A percentile compares a stretch with the other conserved stretches of the same genome.
These are phyloP conservation scores for Alethe castanea DNA, from an alignment of 2,113 vertebrate species.

Conservation along the genomic window DNA sequence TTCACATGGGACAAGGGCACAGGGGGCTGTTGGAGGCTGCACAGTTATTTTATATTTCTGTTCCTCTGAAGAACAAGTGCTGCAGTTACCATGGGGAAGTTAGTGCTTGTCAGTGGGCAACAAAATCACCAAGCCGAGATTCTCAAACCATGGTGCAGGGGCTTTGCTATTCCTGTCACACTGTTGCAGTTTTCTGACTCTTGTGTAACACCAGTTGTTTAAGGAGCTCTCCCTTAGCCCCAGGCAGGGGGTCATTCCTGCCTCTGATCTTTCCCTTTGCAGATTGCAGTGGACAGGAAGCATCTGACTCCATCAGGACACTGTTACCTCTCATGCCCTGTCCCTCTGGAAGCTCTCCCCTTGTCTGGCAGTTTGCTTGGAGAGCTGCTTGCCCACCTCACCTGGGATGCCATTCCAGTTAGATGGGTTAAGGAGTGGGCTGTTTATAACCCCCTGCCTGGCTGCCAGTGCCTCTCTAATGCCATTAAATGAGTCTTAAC, in stretches of 20 bases:
- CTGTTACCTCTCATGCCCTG: background rate
- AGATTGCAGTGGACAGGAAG: fast-evolving
- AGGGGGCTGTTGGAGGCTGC: background rate
- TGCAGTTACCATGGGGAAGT: slow-evolving; percentile 50
- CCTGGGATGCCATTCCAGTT: background rate
- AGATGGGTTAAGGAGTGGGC: background rate
- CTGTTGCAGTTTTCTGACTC: background rate
- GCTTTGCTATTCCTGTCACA: background rate
- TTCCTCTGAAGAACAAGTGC: background rate
- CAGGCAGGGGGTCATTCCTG: background rate
- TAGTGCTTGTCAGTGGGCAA: background rate
- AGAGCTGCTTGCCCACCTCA: background rate
- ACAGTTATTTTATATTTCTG: background rate
- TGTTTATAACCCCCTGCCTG: slow-evolving; percentile 25
- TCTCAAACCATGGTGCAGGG: background rate
- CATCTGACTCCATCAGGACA: background rate
- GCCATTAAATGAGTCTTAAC: slow-evolving; percentile 33
- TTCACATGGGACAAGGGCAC: background rate
- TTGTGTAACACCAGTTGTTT: background rate
- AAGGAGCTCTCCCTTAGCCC: background rate
- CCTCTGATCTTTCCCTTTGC: background rate
- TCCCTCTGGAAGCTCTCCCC: background rate
- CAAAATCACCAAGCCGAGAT: background rate
- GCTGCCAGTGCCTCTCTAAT: slow-evolving; percentile 15
- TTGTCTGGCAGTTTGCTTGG: background rate